A percentile compares a stretch with the other conserved stretches of the same genome.
These are phyloP conservation scores for Lagria hirta DNA, from an alignment of 2,888 invertebrate species.

Conservation along the genomic window DNA sequence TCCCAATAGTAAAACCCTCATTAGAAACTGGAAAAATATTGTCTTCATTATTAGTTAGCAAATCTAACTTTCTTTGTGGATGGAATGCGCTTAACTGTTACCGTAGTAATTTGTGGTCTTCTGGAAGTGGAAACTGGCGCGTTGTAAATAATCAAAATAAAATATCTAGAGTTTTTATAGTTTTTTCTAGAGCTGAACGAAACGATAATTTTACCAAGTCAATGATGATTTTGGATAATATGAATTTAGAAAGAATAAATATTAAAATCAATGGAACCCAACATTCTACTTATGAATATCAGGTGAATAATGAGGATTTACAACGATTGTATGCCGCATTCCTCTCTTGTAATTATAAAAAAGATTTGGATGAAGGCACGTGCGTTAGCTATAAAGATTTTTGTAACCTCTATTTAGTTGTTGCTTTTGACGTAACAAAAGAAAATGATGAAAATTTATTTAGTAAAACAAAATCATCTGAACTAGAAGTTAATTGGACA, in stretches of 20 bases:
- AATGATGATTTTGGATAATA: conserved; percentile 11
- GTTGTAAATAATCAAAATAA: conserved; percentile 17
- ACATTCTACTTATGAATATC: conserved; percentile 10
- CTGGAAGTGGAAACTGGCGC: conserved; percentile 15
- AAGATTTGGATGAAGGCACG: conserved; percentile 3
- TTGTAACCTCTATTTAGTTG: conserved; percentile 1
- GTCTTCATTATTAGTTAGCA: conserved; percentile 17
- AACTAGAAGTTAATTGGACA: conserved; percentile 1
- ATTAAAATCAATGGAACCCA: conserved; percentile 1
- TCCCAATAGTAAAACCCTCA: conserved; percentile 1
- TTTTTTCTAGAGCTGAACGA: conserved; percentile 14
- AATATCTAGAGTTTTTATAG: conserved; percentile 17
- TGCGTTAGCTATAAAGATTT: conserved; percentile 1
- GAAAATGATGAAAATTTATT: conserved; percentile 1
- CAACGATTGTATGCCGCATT: conserved; percentile 2
- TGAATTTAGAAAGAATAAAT: conserved; percentile 4
- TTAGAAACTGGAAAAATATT: conserved; percentile 9
- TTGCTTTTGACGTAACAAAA: conserved; percentile 1
- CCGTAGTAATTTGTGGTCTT: conserved; percentile 16
- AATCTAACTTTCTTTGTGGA: conserved; percentile 13
- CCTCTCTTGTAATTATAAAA: conserved; percentile 3
- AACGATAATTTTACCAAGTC: conserved; percentile 15
- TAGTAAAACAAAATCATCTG: conserved; percentile 1
- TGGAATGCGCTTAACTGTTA: conserved; percentile 12
- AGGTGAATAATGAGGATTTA: conserved; percentile 13